Base-by-base conservation (phyloP, 2,888 invertebrate species). In the Steinernema hermaphroditum region DNA sequence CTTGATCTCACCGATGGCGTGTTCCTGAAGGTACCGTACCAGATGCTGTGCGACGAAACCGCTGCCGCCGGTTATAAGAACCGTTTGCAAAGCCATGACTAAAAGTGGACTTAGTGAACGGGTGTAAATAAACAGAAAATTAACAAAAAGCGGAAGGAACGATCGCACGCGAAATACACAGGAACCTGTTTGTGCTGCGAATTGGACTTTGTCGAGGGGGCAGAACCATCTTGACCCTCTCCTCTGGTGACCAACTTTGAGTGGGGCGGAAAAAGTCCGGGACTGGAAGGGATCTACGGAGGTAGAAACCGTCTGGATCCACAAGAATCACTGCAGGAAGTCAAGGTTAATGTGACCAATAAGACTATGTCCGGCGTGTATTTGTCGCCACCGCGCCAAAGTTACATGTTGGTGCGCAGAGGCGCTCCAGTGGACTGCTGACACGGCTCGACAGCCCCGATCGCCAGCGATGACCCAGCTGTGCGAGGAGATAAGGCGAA, bases 1-100 rank as follows among this genome's bases (percentile, higher is more conserved):
- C 46, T 77, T 76, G 34, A 84, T 72, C 19, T 72, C 54, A 37
- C 79, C 76, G 4, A 49, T 27, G 2, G 69, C 62, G 46, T 79
- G 80, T 29, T 81, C 78, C 44, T 80, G 76, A 8, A 84, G 77
- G 29, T 78, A 75, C 27, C 76, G 75, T 43, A 84, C 80, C 8
- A 84, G 74, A 57, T 82, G 80, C 9, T 77, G 76, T 24, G 82
- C 84, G 37, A 85, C 73, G 14, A 85, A 78, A 6, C 85, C 85
- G 62, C 76, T 74, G n/a, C 81, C 85, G 34, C 84, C 84, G 37
- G 84, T 84, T 32, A 84, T 79, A 24, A 78, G 82, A 9, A 84
- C 79, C 24, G 77, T 78, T 32, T 75, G 76, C 77, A 77, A 78
- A 16, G 32, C 62, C 62, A 62, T 62, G 46, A n/a, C 46, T 16